Evolutionary conservation across 2,113 vertebrate species (phyloP), one percentile per base, ranked within the genome.

Genomic region (Pseudopipra pipra): DNA sequence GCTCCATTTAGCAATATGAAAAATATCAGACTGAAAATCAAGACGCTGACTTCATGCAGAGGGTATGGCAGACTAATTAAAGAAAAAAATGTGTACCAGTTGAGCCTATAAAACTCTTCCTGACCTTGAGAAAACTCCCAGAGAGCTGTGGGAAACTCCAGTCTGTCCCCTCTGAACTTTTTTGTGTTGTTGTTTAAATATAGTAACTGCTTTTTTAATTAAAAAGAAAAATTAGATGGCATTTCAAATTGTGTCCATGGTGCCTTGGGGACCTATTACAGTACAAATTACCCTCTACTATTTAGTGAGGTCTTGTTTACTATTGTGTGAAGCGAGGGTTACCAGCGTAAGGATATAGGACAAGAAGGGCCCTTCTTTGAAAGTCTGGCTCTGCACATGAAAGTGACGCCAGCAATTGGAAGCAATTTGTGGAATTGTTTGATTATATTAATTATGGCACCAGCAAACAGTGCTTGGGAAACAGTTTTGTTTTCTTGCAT

Each of bases 341-440:
- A 96, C 89, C 96, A 94, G 71, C 28, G 88, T 95, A 89, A 93
- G 90, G 95, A 97, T 93, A 74, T 39, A 93, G 89, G 93, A 97
- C 79, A 65, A 95, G 95, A 96, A 98, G 95, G 93, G 49, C 95
- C 96, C 89, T 94, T 97, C 95, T 95, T 97, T 97, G 87, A 96
- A 95, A 94, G 97, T 96, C 97, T 96, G 96, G 96, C 97, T 98
- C 87, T 95, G 92, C 73, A 98, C 98, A 98, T 98, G 98, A 98
- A 98, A 98, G 98, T 94, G 92, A 97, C 95, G 82, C 97, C 97
- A 97, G 97, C 97, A 97, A 98, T 98, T 98, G 98, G 97, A 98
- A 97, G 97, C 96, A 98, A 98, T 98, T 98, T 98, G 97, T 96
- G 78, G 95, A 97, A 98, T 97, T 97, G 97, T 98, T 98, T 98